Percentiles rank a stretch among this genome's conserved stretches.
These are phyloP conservation scores for Pachycephala philippinensis DNA, from an alignment of 2,113 vertebrate genomes.

Conservation along the genomic window DNA sequence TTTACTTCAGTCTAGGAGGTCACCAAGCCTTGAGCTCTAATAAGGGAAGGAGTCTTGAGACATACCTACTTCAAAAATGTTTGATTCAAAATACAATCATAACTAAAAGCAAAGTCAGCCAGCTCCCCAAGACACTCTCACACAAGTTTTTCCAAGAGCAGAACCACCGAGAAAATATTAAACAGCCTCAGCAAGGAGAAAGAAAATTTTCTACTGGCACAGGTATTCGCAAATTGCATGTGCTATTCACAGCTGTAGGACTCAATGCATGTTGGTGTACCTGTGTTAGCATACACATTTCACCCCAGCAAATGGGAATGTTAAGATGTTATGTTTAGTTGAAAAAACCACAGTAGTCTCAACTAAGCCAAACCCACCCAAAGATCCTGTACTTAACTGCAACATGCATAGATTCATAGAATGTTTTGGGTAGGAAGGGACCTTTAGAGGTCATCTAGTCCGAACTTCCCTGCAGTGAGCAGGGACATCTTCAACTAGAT, in stretches of 20 bases:
- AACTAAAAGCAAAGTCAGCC: background rate
- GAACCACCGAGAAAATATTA: background rate
- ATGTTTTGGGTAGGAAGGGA: background rate
- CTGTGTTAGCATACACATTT: background rate
- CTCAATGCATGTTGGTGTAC: background rate
- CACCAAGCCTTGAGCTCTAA: background rate
- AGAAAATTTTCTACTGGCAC: background rate
- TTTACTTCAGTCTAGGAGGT: background rate
- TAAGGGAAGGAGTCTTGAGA: background rate
- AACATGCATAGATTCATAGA: background rate
- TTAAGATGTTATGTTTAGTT: background rate
- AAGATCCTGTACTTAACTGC: background rate
- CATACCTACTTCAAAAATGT: background rate
- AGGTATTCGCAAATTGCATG: fast-evolving
- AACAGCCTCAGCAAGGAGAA: background rate
- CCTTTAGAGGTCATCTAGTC: background rate
- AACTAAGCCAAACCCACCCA: background rate
- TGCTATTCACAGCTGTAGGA: background rate
- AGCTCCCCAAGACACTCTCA: background rate
- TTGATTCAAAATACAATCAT: background rate
- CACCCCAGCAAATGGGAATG: background rate
- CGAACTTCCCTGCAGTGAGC: background rate
- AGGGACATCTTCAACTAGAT: background rate
- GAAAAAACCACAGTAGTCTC: background rate
- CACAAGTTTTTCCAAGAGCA: background rate